Evolutionary conservation across 1,140 invertebrate species (phyloP).

Genomic region (Periplaneta americana): DNA sequence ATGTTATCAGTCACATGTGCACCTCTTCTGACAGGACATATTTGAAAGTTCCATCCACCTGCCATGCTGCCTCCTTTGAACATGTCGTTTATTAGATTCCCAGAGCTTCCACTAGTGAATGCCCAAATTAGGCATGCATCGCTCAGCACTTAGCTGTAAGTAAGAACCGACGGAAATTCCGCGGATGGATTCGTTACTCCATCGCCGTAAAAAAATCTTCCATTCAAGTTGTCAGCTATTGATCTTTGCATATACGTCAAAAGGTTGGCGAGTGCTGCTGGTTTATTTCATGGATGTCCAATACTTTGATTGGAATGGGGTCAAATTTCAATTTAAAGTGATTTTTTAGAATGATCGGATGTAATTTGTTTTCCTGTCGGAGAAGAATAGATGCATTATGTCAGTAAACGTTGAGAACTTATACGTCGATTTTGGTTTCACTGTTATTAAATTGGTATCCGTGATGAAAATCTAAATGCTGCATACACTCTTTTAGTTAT

Average conservation of each 20-base stretch:
- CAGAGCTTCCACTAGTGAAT: background rate
- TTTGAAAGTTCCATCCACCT: background rate
- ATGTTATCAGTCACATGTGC: background rate
- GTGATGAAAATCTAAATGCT: too few species aligned
- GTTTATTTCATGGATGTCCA: too few species aligned
- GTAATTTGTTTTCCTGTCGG: too few species aligned
- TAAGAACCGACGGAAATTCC: background rate
- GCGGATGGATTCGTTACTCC: background rate
- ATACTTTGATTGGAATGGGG: too few species aligned
- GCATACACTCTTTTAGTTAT: too few species aligned
- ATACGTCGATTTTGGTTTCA: too few species aligned
- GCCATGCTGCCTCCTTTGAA: background rate
- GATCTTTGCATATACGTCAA: background rate
- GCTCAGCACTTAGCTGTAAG: background rate
- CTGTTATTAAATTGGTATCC: too few species aligned
- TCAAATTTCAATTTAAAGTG: too few species aligned
- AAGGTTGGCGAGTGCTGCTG: background rate
- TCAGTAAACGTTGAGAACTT: too few species aligned
- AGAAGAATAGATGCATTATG: too few species aligned
- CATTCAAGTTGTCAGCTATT: too few species aligned
- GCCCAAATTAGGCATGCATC: background rate
- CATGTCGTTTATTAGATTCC: background rate
- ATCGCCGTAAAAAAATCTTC: background rate
- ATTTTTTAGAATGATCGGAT: too few species aligned
- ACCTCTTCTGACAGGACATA: background rate